phyloP scores from a whole-genome alignment of 2,113 vertebrate genomes.

The Oreochromis spilurus region DNA sequence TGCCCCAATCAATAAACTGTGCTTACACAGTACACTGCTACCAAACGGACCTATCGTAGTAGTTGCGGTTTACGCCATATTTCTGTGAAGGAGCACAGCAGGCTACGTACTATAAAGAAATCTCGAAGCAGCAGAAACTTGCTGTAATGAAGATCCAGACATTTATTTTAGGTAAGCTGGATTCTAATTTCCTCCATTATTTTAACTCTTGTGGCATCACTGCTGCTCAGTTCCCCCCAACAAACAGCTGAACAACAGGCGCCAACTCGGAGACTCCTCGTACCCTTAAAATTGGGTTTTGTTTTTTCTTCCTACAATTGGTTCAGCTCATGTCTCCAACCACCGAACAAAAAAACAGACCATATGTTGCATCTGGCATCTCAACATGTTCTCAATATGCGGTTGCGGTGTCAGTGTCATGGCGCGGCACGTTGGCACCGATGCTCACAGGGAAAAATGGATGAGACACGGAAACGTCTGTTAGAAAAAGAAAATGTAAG shows the following conservation, averaged over 20 bases:
- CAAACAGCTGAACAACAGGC: background rate
- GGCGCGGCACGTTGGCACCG: background rate
- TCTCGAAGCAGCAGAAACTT: background rate
- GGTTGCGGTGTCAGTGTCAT: background rate
- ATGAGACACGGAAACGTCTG: conserved; percentile 1
- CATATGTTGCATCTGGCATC: background rate
- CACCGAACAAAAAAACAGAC: background rate
- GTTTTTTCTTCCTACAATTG: background rate
- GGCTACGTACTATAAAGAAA: background rate
- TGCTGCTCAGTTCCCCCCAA: accelerated
- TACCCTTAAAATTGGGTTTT: background rate
- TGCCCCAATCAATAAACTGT: background rate
- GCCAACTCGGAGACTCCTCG: background rate
- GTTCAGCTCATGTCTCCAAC: background rate
- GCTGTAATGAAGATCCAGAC: background rate
- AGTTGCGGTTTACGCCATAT: background rate
- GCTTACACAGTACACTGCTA: background rate
- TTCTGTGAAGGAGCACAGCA: background rate
- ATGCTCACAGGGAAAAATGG: background rate
- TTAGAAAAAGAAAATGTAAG: background rate
- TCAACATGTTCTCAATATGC: background rate
- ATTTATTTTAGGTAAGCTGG: background rate
- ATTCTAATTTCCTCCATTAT: background rate
- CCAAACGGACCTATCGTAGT: background rate
- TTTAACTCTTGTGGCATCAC: background rate